Evolutionary conservation across 2,888 invertebrate genomes (phyloP).

Genomic region (Pristionchus exspectatus): DNA sequence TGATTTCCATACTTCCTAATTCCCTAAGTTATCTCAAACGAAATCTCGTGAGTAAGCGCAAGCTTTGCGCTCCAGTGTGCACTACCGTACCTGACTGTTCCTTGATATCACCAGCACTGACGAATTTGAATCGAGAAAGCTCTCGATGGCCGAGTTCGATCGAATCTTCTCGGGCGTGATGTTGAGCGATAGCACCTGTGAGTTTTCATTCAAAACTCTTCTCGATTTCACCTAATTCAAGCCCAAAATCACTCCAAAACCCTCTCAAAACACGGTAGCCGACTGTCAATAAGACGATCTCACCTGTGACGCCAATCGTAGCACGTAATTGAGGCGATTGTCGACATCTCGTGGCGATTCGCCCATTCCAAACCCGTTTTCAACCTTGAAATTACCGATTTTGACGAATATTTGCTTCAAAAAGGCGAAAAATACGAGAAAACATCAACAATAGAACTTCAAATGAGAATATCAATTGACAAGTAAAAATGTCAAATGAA

Average conservation of each 20-base stretch:
- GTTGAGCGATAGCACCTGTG: constrained; percentile 64
- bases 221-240: background rate
- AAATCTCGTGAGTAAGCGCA: too few species aligned
- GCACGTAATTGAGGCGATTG: constrained; percentile 58
- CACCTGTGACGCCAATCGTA: constrained; percentile 69
- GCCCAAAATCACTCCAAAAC: background rate
- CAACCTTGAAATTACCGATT: background rate
- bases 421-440: background rate
- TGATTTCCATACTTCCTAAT: too few species aligned
- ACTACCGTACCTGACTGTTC: constrained; percentile 68
- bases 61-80: background rate
- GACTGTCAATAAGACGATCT: background rate
- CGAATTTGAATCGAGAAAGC: constrained; percentile 72
- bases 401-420: background rate
- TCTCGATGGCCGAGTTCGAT: constrained; percentile 68
- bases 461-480: background rate
- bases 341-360: constrained; percentile 54
- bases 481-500: background rate
- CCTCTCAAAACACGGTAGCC: background rate
- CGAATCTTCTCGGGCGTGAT: constrained; percentile 73
- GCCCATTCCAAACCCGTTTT: constrained; percentile 28
- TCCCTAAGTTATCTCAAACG: too few species aligned
- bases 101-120: constrained; percentile 71
- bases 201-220: background rate
- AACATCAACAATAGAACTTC: background rate